Percentiles rank a stretch among this genome's conserved stretches.
Conservation (phyloP, 1,140 invertebrate species). For the Antheraea mylitta region DNA sequence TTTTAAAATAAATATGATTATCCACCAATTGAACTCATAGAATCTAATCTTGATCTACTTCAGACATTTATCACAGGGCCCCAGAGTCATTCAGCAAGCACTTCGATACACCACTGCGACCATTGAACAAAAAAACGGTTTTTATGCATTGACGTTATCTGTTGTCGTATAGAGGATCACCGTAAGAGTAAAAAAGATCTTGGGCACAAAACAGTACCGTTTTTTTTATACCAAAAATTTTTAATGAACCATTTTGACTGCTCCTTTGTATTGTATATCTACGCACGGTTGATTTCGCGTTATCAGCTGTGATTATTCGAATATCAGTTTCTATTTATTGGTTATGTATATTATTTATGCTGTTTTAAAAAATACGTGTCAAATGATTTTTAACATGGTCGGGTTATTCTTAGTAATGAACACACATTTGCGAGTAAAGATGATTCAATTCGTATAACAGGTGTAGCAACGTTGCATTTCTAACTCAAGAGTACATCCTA, state of each 20-base stretch:
- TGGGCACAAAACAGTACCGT: neutral
- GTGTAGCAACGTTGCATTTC: no score
- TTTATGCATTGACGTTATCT: neutral
- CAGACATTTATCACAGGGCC: no score
- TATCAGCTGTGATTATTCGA: neutral
- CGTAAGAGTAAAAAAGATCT: neutral
- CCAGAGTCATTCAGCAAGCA: no score
- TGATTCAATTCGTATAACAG: no score
- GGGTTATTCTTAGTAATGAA: no score
- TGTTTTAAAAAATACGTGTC: neutral
- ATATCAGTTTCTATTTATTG: neutral
- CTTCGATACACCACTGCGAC: no score
- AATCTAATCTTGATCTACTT: no score
- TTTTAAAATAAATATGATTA: no score
- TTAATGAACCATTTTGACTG: neutral
- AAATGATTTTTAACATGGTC: no score
- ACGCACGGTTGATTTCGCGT: neutral
- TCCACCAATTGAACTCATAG: no score
- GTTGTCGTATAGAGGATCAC: neutral
- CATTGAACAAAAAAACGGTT: neutral
- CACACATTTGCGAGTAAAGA: no score
- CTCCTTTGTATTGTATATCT: neutral
- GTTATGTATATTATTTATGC: neutral
- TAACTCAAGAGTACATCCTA: no score
- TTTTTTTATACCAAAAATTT: neutral